Conservation (phyloP, 2,797 vertebrate genomes). For the Bovichtus diacanthus region DNA sequence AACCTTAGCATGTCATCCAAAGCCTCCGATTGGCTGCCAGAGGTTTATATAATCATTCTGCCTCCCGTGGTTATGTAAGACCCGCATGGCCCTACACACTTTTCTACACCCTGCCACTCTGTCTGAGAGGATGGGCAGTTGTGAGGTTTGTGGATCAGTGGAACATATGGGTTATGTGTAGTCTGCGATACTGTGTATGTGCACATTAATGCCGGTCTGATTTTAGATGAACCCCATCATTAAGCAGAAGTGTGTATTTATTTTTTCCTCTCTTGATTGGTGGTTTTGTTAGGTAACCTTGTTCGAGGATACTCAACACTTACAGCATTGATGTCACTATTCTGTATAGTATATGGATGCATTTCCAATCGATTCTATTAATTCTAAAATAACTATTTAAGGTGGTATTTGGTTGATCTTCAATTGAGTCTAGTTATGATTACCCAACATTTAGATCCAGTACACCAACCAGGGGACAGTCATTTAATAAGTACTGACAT, state of each 20-base stretch:
- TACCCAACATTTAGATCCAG: neutral
- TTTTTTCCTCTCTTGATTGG: neutral
- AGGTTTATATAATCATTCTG: slow-evolving; percentile 74
- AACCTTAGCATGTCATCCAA: slow-evolving; percentile 47
- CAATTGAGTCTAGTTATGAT: neutral
- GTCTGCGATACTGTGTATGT: slow-evolving; percentile 3
- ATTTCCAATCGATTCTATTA: neutral
- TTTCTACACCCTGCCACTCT: slow-evolving; percentile 44
- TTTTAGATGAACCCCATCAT: neutral
- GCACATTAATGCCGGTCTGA: neutral
- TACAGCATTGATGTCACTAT: neutral
- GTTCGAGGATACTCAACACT: slow-evolving; percentile 10
- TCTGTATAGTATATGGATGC: neutral
- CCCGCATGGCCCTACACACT: slow-evolving; percentile 67
- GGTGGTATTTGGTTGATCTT: neutral
- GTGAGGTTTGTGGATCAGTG: slow-evolving; percentile 79
- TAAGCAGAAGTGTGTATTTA: neutral
- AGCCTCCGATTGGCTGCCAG: slow-evolving; percentile 68
- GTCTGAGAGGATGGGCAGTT: slow-evolving; percentile 53
- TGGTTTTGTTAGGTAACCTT: slow-evolving; percentile 14
- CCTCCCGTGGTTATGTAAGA: slow-evolving; percentile 76
- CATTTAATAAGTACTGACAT: neutral
- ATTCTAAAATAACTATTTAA: neutral
- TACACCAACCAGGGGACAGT: neutral
- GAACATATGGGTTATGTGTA: slow-evolving; percentile 70